A percentile compares a stretch with the other conserved stretches of the same genome.
These are phyloP conservation scores for Polypterus senegalus DNA, from an alignment of 2,113 vertebrate genomes.

Conservation along the genomic window DNA sequence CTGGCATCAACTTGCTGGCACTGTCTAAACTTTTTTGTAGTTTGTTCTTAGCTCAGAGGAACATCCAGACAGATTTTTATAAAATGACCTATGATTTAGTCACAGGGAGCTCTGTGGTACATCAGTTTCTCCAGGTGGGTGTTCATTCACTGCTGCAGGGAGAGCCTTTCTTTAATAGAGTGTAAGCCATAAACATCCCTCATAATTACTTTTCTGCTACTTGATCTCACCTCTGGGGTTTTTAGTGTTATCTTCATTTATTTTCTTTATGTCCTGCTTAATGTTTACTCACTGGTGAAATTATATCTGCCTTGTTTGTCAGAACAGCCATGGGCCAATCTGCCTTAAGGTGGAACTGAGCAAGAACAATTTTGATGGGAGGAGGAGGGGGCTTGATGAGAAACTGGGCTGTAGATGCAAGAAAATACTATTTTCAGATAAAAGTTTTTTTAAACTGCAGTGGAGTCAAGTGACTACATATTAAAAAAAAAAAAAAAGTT, in stretches of 20 bases:
- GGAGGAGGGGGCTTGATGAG: too few relatives aligned
- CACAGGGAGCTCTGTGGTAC: conserved; percentile 25
- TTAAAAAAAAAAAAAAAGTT: too few relatives aligned
- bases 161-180: conserved; percentile 41
- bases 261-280: conserved; percentile 31
- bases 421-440: too few relatives aligned
- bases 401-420: too few relatives aligned
- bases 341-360: too few relatives aligned
- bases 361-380: too few relatives aligned
- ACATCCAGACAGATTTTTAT: conserved; percentile 37
- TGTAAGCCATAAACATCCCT: conserved; percentile 42
- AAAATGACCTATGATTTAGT: conserved; percentile 39
- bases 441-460: too few relatives aligned
- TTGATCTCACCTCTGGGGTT: conserved; percentile 45
- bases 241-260: conserved; percentile 18
- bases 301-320: conserved; percentile 26
- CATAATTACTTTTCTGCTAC: conserved; percentile 38
- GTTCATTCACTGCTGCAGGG: conserved; percentile 44
- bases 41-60: conserved; percentile 21
- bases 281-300: conserved; percentile 45
- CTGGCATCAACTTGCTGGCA: background rate
- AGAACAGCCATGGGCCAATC: too few relatives aligned
- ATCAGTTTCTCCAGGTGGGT: conserved; percentile 36
- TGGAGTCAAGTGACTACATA: too few relatives aligned
- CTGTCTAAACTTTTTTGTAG: background rate